Evolutionary conservation across 2,888 invertebrate species (phyloP).

Genomic region (Carabus problematicus): DNA sequence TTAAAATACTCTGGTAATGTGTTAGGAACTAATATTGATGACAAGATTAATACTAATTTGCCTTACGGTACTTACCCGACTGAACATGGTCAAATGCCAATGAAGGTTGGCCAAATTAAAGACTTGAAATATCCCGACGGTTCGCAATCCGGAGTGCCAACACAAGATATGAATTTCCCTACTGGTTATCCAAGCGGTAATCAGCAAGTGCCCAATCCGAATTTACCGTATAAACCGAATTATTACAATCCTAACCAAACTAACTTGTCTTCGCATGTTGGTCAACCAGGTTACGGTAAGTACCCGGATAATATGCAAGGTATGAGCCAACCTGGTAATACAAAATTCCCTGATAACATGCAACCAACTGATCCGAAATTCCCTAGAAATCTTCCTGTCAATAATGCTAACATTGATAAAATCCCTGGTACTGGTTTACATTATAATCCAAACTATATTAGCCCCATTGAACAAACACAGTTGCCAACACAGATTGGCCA

Average conservation of each 20-base stretch:
- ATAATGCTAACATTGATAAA: constrained; percentile 8
- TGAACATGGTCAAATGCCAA: too few relatives aligned
- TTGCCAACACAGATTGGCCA: constrained; percentile 9
- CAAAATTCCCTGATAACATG: not conserved
- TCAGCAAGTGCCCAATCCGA: not conserved
- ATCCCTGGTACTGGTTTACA: not conserved
- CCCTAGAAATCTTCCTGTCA: constrained; percentile 1
- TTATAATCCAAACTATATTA: constrained; percentile 3
- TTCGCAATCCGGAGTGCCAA: not conserved
- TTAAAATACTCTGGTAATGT: constrained; percentile 24
- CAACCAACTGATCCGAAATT: constrained; percentile 2
- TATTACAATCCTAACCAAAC: not conserved
- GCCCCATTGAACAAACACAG: constrained; percentile 7
- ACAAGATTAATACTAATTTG: too few relatives aligned
- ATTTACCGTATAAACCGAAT: not conserved
- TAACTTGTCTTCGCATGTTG: too few relatives aligned
- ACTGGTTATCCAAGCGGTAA: not conserved
- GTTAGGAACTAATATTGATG: too few relatives aligned
- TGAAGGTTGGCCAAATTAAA: not conserved
- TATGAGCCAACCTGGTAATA: too few relatives aligned
- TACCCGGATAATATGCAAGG: too few relatives aligned
- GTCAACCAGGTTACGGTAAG: too few relatives aligned
- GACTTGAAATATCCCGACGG: constrained; percentile 9
- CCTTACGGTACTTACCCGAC: too few relatives aligned
- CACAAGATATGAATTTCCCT: not conserved